phyloP scores from a whole-genome alignment of 2,888 invertebrate species.

The Clepsis dumicolana region DNA sequence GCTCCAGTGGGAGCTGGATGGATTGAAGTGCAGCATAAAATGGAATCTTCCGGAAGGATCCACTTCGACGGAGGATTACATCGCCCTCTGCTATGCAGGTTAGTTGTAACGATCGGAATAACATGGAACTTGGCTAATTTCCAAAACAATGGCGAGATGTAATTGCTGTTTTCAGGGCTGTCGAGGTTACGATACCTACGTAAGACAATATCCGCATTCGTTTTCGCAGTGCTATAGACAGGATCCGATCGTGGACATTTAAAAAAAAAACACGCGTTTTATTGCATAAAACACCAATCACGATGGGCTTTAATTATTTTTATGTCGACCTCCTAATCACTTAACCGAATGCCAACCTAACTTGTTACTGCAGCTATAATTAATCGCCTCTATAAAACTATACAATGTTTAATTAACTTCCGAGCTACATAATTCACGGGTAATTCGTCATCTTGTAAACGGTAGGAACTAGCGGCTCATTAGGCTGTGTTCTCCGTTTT shows the following conservation, averaged over 20 bases:
- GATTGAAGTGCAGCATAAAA: slow-evolving; percentile 69
- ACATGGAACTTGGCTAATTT: slow-evolving; percentile 25
- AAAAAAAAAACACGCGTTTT: neutral
- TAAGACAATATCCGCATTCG: slow-evolving; percentile 3
- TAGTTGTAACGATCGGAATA: slow-evolving; percentile 53
- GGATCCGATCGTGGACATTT: neutral
- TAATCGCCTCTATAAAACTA: neutral
- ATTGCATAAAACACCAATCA: neutral
- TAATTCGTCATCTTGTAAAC: neutral
- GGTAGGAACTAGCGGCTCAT: slow-evolving; percentile 8
- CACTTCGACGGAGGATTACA: slow-evolving; percentile 75
- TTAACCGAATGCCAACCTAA: neutral
- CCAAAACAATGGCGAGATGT: slow-evolving; percentile 16
- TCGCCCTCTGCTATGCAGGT: slow-evolving; percentile 86
- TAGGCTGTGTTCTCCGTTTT: slow-evolving; percentile 32
- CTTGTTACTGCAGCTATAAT: neutral
- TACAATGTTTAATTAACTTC: neutral
- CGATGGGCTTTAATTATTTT: neutral
- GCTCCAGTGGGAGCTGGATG: slow-evolving; percentile 76
- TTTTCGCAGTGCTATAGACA: neutral
- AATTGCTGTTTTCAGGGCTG: neutral
- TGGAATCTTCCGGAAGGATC: slow-evolving; percentile 81
- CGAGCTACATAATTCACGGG: neutral
- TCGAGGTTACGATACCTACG: neutral
- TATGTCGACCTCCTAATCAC: neutral